Base-by-base conservation (phyloP, 1,140 invertebrate species). In the Uloborus diversus region DNA sequence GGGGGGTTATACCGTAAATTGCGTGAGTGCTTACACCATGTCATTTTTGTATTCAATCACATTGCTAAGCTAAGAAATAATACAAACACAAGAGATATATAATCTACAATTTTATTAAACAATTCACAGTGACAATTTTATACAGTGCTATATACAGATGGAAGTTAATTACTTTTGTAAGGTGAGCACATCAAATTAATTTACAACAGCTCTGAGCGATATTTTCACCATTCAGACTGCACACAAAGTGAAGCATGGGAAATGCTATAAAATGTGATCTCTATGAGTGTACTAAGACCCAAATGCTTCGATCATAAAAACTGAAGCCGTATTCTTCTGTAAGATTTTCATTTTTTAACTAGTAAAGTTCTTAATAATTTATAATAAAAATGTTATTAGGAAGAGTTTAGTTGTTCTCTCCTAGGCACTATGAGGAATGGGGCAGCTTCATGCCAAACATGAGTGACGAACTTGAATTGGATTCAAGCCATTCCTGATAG, bases 81-180 rank as follows among this genome's bases (percentile, higher is more conserved):
- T n/a, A n/a, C n/a, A n/a, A n/a, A n/a, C n/a, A n/a, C n/a, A n/a
- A 75, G 37, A 56, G 57, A 47, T 32, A 62, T 76, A 76, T 65
- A 79, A 68, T 79, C 75, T 79, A 79, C 75, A 79, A 49, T 80
- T 80, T 80, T 70, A 80, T 80, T 80, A 68, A 80, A 80, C 79
- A 80, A 70, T 80, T 71, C 59, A 80, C 68, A 71, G 51, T 70
- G 79, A 64, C 66, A 65, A 27, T 80, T 79, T 80, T 80, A 64
- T 80, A 80, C 79, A 80, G 68, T 80, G 79, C 79, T 80, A 80
- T 80, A 32, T 80, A 80, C 79, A 80, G 49, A 80, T 71, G 79
- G 79, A 80, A 80, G 79, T 71, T 61, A 68, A 79, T 79, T 37
- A 78, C 33, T 68, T 78, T 65, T 78, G 47, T 64, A 71, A 80